Conservation (phyloP, 2,113 vertebrate species). For the cat (Felis catus) region DNA sequence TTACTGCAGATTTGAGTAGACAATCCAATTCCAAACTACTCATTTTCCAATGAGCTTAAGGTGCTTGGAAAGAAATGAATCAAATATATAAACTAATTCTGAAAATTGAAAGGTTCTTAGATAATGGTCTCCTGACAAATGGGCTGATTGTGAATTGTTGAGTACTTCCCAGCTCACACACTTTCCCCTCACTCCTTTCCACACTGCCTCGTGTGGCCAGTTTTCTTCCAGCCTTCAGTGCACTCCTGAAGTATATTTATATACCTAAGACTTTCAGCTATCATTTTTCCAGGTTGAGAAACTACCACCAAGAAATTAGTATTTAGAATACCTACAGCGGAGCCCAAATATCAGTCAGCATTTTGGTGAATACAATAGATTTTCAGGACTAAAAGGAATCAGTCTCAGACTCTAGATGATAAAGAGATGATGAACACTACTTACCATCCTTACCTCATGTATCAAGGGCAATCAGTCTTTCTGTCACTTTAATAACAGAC, state of each 20-base stretch:
- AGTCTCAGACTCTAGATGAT: not conserved
- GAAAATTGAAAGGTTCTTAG: constrained; percentile 1
- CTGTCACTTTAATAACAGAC: constrained; percentile 21
- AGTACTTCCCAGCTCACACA: not conserved
- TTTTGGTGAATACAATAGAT: constrained; percentile 6
- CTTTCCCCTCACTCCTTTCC: not conserved
- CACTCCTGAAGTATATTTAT: not conserved
- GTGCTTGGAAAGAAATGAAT: not conserved
- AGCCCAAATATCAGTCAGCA: not conserved
- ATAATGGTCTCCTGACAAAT: not conserved
- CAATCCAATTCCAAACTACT: not conserved
- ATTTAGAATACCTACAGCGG: not conserved
- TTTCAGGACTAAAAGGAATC: not conserved
- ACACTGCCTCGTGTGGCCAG: not conserved
- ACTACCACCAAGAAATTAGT: not conserved
- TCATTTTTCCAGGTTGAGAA: constrained; percentile 25
- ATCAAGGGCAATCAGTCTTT: not conserved
- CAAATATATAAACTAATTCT: constrained; percentile 5
- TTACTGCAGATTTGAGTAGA: not conserved
- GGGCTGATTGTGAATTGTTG: not conserved
- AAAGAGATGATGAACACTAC: not conserved
- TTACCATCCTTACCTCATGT: not conserved
- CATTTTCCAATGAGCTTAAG: not conserved
- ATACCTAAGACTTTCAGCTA: not conserved
- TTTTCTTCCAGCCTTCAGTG: not conserved